These are phyloP conservation scores for Halichondria panicea DNA, from an alignment of 37 sponge, comb jelly and placozoan species.

Conservation along the genomic window DNA sequence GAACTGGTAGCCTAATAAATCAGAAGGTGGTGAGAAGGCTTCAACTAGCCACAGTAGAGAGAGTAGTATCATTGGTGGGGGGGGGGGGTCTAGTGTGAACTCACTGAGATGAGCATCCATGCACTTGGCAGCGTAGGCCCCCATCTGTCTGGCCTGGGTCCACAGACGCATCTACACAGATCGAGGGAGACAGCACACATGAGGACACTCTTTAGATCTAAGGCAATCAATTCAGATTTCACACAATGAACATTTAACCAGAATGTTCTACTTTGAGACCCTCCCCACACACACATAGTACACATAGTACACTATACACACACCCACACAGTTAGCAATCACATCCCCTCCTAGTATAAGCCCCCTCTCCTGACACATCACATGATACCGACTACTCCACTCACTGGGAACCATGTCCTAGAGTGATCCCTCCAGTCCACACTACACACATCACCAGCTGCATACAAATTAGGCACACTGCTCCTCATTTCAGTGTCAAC, in stretches of 20 bases:
- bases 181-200: neutral
- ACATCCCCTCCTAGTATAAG: neutral
- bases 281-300: neutral
- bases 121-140: slow-evolving; percentile 87
- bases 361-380: neutral
- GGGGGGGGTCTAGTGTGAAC: no score
- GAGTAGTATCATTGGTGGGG: neutral
- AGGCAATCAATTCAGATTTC: neutral
- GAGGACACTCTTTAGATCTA: neutral
- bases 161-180: slow-evolving; percentile 90
- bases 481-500: slow-evolving; percentile 93
- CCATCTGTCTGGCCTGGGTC: slow-evolving; percentile 98
- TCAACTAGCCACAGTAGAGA: neutral
- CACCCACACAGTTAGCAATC: neutral
- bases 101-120: slow-evolving; percentile 77
- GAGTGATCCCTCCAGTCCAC: slow-evolving; percentile 62
- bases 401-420: slow-evolving; percentile 84
- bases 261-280: neutral
- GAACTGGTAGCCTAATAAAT: neutral
- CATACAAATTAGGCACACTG: slow-evolving; percentile 74
- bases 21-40: neutral
- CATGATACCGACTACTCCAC: neutral
- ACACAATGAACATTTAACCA: no score
- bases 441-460: slow-evolving; percentile 96
- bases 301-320: neutral